These are phyloP conservation scores for Cynocephalus volans DNA, from an alignment of 2,113 vertebrate genomes.

Conservation along the genomic window DNA sequence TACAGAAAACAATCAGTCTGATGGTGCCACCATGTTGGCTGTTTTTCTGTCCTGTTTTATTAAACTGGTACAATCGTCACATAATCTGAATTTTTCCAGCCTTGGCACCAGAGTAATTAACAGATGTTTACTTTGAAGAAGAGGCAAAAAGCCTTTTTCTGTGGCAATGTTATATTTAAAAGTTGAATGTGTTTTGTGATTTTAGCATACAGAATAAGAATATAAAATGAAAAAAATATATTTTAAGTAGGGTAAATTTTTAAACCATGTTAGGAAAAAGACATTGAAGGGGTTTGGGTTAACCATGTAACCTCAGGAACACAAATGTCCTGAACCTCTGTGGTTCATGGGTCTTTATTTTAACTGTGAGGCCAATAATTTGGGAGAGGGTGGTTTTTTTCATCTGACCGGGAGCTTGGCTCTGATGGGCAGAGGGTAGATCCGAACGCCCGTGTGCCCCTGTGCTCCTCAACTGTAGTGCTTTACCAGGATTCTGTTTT, in stretches of 20 bases:
- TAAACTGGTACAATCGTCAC: conserved; percentile 61
- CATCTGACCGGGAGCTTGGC: rapidly evolving
- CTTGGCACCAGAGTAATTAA: conserved; percentile 51
- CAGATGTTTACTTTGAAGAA: conserved; percentile 24
- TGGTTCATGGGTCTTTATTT: not conserved
- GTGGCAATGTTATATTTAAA: not conserved
- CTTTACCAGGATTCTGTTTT: not conserved
- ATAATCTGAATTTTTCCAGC: conserved; percentile 37
- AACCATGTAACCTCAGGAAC: not conserved
- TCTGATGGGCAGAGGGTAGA: not conserved
- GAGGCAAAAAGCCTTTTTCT: not conserved
- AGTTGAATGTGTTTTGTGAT: not conserved
- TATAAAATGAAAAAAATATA: not conserved
- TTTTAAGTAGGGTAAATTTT: not conserved
- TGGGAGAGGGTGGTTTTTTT: not conserved
- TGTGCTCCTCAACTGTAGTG: not conserved
- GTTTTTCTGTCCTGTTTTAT: conserved; percentile 65
- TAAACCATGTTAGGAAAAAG: not conserved
- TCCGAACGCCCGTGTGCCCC: no score
- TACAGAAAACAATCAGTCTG: conserved; percentile 85
- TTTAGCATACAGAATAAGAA: conserved; percentile 37
- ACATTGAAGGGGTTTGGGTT: not conserved
- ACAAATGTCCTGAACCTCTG: not conserved
- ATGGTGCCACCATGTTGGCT: conserved; percentile 69
- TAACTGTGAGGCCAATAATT: not conserved